phyloP scores from a whole-genome alignment of 2,113 vertebrate species.

The Ammodytes dubius region DNA sequence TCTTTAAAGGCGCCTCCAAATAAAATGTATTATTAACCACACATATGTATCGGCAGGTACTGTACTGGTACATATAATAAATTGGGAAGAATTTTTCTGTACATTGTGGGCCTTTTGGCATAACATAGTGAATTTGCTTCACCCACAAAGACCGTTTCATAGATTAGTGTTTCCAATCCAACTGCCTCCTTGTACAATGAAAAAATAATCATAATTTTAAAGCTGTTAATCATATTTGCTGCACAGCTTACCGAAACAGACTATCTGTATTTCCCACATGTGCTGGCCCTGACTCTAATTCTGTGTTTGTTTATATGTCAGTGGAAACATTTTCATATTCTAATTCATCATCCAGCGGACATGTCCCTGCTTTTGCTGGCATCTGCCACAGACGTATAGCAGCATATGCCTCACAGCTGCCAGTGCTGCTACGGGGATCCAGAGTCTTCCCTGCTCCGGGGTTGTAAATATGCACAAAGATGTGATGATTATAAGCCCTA shows the following conservation, averaged over 20 bases:
- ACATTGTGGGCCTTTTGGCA: too few species aligned
- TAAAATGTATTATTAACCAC: too few species aligned
- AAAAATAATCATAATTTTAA: background rate
- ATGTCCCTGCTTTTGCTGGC: background rate
- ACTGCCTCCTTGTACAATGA: background rate
- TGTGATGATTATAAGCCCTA: conserved; percentile 22
- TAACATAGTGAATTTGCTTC: too few species aligned
- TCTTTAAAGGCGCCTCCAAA: too few species aligned
- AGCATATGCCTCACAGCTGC: conserved; percentile 68
- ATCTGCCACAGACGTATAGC: conserved; percentile 26
- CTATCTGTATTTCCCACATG: background rate
- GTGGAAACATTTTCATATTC: background rate
- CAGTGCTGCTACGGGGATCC: conserved; percentile 32
- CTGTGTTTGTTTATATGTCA: background rate
- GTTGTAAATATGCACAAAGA: conserved; percentile 45
- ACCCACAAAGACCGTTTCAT: background rate
- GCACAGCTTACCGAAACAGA: background rate
- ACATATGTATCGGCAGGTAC: too few species aligned
- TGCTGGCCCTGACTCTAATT: background rate
- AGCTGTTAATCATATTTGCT: background rate
- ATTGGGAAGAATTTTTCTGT: too few species aligned
- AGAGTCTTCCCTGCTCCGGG: conserved; percentile 26
- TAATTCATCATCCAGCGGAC: background rate
- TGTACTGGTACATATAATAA: too few species aligned
- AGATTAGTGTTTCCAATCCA: background rate